A percentile compares a stretch with the other conserved stretches of the same genome.
Conservation (phyloP, 2,113 vertebrate species). For the Poeciliopsis turrubarensis region DNA sequence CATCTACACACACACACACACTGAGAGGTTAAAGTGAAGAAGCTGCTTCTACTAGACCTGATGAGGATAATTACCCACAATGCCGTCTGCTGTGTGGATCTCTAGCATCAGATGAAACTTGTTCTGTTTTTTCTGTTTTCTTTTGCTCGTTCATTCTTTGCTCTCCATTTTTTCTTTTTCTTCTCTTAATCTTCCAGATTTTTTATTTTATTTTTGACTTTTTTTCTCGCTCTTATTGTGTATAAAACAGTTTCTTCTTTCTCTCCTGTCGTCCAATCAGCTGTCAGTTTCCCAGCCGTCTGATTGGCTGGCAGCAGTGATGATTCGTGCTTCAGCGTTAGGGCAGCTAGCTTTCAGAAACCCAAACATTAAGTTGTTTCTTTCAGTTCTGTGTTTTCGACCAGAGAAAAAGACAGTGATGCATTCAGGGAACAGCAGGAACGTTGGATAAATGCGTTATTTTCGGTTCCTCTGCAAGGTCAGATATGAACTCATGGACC, state of each 20-base stretch:
- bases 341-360: too few relatives aligned
- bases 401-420: too few relatives aligned
- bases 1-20: too few relatives aligned
- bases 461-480: too few relatives aligned
- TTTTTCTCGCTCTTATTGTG: too few relatives aligned
- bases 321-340: too few relatives aligned
- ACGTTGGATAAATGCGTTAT: too few relatives aligned
- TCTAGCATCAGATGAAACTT: conserved; percentile 59
- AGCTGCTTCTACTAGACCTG: conserved; percentile 44
- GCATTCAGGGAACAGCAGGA: too few relatives aligned
- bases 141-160: neutral
- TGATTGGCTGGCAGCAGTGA: conserved; percentile 53
- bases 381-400: too few relatives aligned
- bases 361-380: too few relatives aligned
- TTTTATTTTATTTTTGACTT: neutral
- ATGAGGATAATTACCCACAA: conserved; percentile 58
- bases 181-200: neutral
- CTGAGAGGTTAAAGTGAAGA: conserved; percentile 28
- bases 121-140: neutral
- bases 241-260: too few relatives aligned
- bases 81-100: conserved; percentile 37
- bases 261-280: neutral
- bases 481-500: too few relatives aligned
- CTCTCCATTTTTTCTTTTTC: neutral
- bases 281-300: conserved; percentile 16